Base-by-base conservation (phyloP, 2,113 vertebrate species). In the Neodon shergylaensis region DNA sequence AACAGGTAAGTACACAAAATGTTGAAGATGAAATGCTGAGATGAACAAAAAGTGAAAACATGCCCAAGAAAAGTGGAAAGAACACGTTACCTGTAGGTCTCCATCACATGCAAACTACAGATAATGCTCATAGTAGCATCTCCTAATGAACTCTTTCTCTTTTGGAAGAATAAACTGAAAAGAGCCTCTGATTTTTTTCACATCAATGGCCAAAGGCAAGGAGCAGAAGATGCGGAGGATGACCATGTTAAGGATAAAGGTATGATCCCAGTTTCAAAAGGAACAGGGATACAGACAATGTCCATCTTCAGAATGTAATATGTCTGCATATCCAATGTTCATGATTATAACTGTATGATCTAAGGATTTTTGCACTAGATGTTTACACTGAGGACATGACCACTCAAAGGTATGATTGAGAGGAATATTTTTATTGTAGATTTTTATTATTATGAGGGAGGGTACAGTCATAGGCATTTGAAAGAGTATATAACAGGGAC, bases 1-100 rank as follows among this genome's bases (percentile, higher is more conserved):
- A 1, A 19, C 12, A 0, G 11, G 0, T 7, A 14, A 63, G 19
- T 49, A 1, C 19, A 58, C 9, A 26, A 33, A 87, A 14, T 13
- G 17, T 21, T 26, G 13, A 44, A 44, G 22, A 47, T 24, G 31
- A 61, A 58, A 31, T 58, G 0, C 49, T 44, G 4, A 24, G 31
- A 44, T 26, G 7, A 63, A 17, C 42, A 74, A 26, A 91, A 21
- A 3, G 9, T 54, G 44, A 24, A 90, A 31, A 47, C 0, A 61
- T 28, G 5, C 9, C 1, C 31, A 2, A 28, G 22, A 22, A 77
- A 79, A 33, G 2, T 3, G 44, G 10, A 54, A 49, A 10, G 63
- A 77, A 12, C 11, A 49, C 72, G 52, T 11, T 0, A 33, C 14
- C 1, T 33, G 3, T 6, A 17, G 17, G 1, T 66, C n/a, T 31